phyloP scores from a whole-genome alignment of 2,888 invertebrate genomes.

The Ectemnius lituratus region DNA sequence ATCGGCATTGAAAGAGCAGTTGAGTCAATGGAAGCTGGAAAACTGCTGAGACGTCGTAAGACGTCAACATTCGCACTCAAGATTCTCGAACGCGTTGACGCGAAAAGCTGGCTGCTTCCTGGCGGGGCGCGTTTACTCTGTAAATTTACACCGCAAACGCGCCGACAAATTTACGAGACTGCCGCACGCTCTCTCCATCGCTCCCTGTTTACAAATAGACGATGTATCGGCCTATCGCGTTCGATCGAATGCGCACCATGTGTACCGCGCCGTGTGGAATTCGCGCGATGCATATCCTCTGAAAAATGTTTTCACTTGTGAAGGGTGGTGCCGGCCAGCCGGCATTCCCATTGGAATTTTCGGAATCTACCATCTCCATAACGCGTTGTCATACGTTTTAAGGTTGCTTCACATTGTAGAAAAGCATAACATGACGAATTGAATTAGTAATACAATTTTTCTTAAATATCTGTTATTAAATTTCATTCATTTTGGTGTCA shows the following conservation, averaged over 20 bases:
- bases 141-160: conserved; percentile 66
- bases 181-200: conserved; percentile 34
- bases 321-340: conserved; percentile 4
- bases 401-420: too few relatives aligned
- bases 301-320: conserved; percentile 42
- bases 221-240: conserved; percentile 32
- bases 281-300: conserved; percentile 32
- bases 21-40: too few relatives aligned
- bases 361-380: background rate
- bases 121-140: conserved; percentile 57
- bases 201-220: conserved; percentile 55
- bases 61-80: too few relatives aligned
- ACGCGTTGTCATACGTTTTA: background rate
- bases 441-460: too few relatives aligned
- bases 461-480: too few relatives aligned
- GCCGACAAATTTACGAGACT: conserved; percentile 66
- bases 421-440: too few relatives aligned
- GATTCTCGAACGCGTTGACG: background rate
- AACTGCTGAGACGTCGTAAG: too few relatives aligned
- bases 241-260: conserved; percentile 44
- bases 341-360: conserved; percentile 1
- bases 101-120: background rate
- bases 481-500: too few relatives aligned
- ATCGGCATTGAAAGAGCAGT: too few relatives aligned
- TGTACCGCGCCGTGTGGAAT: conserved; percentile 33